Evolutionary conservation across 2,888 invertebrate species (phyloP).

Genomic region (Synanthedon formicaeformis): DNA sequence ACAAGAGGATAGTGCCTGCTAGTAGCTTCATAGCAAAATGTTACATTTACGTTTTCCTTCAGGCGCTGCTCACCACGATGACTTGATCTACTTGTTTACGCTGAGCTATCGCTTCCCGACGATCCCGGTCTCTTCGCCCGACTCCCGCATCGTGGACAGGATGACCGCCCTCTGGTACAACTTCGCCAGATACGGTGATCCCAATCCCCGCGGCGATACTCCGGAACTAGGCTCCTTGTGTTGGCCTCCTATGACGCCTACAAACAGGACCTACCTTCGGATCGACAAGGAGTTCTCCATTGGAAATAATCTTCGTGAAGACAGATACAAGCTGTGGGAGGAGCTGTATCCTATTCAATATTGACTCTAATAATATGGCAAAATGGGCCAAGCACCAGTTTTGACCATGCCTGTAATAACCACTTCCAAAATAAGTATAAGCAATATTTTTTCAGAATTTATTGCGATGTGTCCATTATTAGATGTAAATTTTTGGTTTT

Average conservation of each 20-base stretch:
- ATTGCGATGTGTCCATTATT: too few relatives aligned
- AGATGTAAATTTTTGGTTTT: too few relatives aligned
- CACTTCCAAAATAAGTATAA: too few relatives aligned
- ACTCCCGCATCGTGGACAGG: slow-evolving; percentile 46
- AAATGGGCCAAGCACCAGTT: too few relatives aligned
- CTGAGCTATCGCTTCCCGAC: slow-evolving; percentile 41
- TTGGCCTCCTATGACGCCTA: slow-evolving; percentile 34
- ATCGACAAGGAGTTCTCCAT: slow-evolving; percentile 21
- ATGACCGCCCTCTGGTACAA: slow-evolving; percentile 56
- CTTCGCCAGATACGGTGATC: slow-evolving; percentile 57
- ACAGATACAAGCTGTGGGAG: slow-evolving; percentile 35
- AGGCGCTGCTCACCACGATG: slow-evolving; percentile 60
- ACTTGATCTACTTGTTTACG: slow-evolving; percentile 61
- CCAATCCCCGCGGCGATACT: slow-evolving; percentile 19
- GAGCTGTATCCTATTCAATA: slow-evolving; percentile 37
- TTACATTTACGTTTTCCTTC: background rate
- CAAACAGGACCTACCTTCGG: slow-evolving; percentile 25
- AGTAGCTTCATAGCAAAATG: background rate
- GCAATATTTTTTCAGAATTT: too few relatives aligned
- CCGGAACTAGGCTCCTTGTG: slow-evolving; percentile 15
- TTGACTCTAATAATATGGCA: slow-evolving; percentile 5
- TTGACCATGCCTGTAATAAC: too few relatives aligned
- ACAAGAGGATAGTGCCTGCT: background rate
- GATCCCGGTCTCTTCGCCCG: slow-evolving; percentile 34
- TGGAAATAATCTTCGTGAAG: slow-evolving; percentile 26